Evolutionary conservation across 35 echinoderm and acorn worm species (phyloP), one percentile per base, ranked within the genome.

Genomic region (Lytechinus variegatus): DNA sequence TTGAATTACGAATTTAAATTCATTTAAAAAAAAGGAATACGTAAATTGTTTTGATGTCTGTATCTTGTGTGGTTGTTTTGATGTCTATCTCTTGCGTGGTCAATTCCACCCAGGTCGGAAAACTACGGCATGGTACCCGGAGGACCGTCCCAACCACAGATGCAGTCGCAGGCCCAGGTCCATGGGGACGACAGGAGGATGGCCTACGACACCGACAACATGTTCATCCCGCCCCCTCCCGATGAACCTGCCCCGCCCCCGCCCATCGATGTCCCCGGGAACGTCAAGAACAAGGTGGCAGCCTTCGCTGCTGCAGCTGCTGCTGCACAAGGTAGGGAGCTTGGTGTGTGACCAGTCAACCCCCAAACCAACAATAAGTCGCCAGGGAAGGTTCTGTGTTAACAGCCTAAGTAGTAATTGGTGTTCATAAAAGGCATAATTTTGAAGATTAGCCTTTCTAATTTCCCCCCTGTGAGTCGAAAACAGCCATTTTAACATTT

Each of bases 241-340:
- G 72, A 97, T 24, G 95, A 97, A 92, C 93, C 97, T 6, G 94
- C 97, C 56, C 97, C 97, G 0, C 53, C 87, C 24, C 98, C 98
- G 5, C 97, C 97, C 55, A 55, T 56, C 10, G 97, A 97, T 28
- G 96, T 44, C 33, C 33, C 33, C 2, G 33, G 93, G 2, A 96
- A 99, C 66, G 98, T 99, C 86, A 96, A 96, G 93, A 96, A 99
- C 52, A 97, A 97, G 95, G 98, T 99, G 13, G 98, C 98, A 86
- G 95, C 95, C 8, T 97, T 95, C 86, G 97, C 98, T 27, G 98
- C 98, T 33, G 97, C 96, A 28, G 97, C 97, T 89, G 98, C 97
- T 29, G 92, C 95, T 6, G 92, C 96, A 8, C 97, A 99, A 96
- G 98, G 98, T 98, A 91, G 61, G 61, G 12, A 24, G 19, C n/a